A percentile compares a stretch with the other conserved stretches of the same genome.
phyloP scores from a whole-genome alignment of 2,888 invertebrate species.

The Notodonta dromedarius region DNA sequence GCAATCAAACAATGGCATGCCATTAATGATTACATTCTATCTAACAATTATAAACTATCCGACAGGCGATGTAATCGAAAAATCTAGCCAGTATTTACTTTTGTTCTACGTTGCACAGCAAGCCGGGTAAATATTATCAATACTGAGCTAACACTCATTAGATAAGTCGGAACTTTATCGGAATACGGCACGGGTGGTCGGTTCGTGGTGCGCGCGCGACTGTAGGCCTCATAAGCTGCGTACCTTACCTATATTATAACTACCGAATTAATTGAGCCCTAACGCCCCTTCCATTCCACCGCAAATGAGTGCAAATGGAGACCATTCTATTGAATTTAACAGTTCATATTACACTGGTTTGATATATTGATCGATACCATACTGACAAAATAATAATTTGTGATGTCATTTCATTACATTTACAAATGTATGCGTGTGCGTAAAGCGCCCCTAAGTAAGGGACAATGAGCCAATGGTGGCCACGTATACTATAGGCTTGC shows the following conservation, averaged over 20 bases:
- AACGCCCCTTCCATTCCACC: constrained; percentile 44
- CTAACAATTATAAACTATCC: constrained; percentile 7
- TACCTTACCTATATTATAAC: constrained; percentile 44
- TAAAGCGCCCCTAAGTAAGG: constrained; percentile 60
- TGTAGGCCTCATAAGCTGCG: constrained; percentile 40
- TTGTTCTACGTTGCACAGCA: constrained; percentile 46
- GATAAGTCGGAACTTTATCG: constrained; percentile 59
- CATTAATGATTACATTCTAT: constrained; percentile 29
- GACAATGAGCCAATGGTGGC: constrained; percentile 53
- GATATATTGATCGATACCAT: constrained; percentile 59
- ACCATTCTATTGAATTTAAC: constrained; percentile 50
- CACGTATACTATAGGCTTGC: constrained; percentile 39
- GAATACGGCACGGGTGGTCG: constrained; percentile 67
- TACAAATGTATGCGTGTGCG: constrained; percentile 58
- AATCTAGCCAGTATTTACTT: constrained; percentile 28
- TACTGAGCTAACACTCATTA: constrained; percentile 49
- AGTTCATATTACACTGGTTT: constrained; percentile 55
- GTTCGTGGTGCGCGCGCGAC: constrained; percentile 59
- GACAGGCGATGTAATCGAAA: constrained; percentile 4
- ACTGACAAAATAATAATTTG: constrained; percentile 61
- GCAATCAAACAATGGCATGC: constrained; percentile 46
- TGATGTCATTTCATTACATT: constrained; percentile 63
- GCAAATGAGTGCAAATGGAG: constrained; percentile 26
- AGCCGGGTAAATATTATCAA: constrained; percentile 57
- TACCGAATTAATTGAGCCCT: constrained; percentile 52